Percentiles rank a stretch among this genome's conserved stretches.
Evolutionary conservation across 2,797 vertebrate genomes (phyloP).

Genomic region (Bradypus variegatus): DNA sequence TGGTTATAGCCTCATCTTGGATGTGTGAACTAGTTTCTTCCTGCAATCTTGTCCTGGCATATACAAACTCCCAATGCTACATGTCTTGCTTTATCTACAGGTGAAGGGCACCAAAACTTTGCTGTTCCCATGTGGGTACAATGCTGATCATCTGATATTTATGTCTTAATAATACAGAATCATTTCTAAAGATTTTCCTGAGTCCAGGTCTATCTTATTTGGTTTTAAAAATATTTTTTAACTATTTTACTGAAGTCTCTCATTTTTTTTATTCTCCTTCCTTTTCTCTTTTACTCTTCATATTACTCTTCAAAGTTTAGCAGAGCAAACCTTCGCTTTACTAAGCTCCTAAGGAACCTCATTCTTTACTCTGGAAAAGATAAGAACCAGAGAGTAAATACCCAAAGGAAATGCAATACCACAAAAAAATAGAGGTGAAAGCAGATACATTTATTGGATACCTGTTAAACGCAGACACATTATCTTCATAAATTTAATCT

Average conservation of each 20-base stretch:
- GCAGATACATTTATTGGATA: not conserved
- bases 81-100: not conserved
- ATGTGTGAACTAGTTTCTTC: not conserved
- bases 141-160: not conserved
- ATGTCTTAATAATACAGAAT: not conserved
- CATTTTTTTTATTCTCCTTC: not conserved
- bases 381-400: not conserved
- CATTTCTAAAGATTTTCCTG: not conserved
- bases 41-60: not conserved
- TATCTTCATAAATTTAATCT: not conserved
- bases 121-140: not conserved
- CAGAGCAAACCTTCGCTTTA: too few relatives aligned
- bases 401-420: not conserved
- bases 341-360: not conserved
- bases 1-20: not conserved
- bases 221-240: not conserved
- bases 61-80: too few relatives aligned
- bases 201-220: not conserved
- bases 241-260: not conserved
- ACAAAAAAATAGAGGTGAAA: not conserved
- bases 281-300: not conserved
- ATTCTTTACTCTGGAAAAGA: not conserved
- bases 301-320: not conserved
- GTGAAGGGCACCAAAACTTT: not conserved
- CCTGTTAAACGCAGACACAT: not conserved